phyloP scores from a whole-genome alignment of 53 echinoderm and acorn worm species.

The Mesocentrotus franciscanus region DNA sequence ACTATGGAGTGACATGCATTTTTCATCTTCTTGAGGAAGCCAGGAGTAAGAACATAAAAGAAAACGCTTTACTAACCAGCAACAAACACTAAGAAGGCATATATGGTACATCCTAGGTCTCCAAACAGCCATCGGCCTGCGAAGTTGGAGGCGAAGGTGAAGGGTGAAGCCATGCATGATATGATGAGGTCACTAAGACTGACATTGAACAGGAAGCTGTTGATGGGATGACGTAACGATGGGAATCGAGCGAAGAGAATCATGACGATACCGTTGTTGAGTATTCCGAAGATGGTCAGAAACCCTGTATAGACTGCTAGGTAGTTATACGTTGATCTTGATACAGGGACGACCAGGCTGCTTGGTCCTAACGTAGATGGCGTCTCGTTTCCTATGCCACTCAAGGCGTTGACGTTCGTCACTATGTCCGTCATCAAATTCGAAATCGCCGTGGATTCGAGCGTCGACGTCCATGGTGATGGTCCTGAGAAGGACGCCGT shows the following conservation, averaged over 20 bases:
- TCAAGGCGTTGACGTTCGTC: neutral
- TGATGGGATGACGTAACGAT: constrained; percentile 78
- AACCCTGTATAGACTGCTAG: constrained; percentile 86
- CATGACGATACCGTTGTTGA: constrained; percentile 85
- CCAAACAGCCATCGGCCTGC: constrained; percentile 88
- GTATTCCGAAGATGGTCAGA: constrained; percentile 82
- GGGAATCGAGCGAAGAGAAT: constrained; percentile 69
- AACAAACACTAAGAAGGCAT: constrained; percentile 83
- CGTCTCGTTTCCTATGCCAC: neutral
- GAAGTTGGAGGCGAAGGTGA: constrained; percentile 88
- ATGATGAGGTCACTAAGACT: constrained; percentile 84
- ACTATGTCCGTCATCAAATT: constrained; percentile 22
- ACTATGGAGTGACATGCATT: no score
- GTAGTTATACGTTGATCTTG: constrained; percentile 66
- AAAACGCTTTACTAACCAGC: constrained; percentile 76
- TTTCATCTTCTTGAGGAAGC: no score
- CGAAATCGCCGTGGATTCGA: neutral
- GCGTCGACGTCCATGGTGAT: neutral
- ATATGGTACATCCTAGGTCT: constrained; percentile 77
- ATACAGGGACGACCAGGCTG: constrained; percentile 30
- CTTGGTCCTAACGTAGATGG: neutral
- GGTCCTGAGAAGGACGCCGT: neutral
- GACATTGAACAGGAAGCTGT: constrained; percentile 85
- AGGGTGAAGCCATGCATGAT: constrained; percentile 79
- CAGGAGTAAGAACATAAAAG: no score